Evolutionary conservation across 2,888 invertebrate species (phyloP), one percentile per base, ranked within the genome.

Genomic region (Coremacera marginata): DNA sequence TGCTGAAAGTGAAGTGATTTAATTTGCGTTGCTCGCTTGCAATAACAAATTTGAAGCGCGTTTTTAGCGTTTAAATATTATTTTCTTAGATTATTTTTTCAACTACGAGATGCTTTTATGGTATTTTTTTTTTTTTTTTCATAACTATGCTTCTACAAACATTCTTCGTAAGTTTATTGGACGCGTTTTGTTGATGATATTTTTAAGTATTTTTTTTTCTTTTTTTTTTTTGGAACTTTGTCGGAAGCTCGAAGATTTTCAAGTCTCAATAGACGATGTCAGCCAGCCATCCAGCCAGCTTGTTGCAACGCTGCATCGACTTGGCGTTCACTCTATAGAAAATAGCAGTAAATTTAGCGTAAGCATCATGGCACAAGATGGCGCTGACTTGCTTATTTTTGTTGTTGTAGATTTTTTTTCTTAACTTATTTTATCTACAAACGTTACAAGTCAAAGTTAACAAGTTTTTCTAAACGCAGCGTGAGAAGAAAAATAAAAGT

Each of bases 261-360:
- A 49, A 19, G 49, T 22, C 55, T 22, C 14, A 55, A 8, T 22
- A 19, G 7, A 22, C 1, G 0, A 55, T 57, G 9, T 57, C 57
- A 25, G 22, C 16, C 57, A 25, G 11, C 27, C 57, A 25, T 5
- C 16, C 57, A 25, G 11, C 27, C 25, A 25, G 68, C 52, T 52
- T 51, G 68, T 52, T 68, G 68, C 68, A 68, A 68, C 27, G 16
- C 1, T 68, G 25, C 44, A 51, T 68, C 68, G 27, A 51, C 14
- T 19, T 68, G 67, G 22, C 68, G 11, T 22, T 16, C 25, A 8
- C 1, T 14, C 19, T 44, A 22, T 44, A n/a, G 7, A 49, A 68
- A 68, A 68, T 51, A 51, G 68, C 27, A 51, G 68, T 68, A 68
- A 68, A 68, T 68, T 68, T 68, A 68, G 52, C 49, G 27, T n/a